These are phyloP conservation scores for Eristalinus aeneus DNA, from an alignment of 2,888 invertebrate genomes.

Conservation along the genomic window DNA sequence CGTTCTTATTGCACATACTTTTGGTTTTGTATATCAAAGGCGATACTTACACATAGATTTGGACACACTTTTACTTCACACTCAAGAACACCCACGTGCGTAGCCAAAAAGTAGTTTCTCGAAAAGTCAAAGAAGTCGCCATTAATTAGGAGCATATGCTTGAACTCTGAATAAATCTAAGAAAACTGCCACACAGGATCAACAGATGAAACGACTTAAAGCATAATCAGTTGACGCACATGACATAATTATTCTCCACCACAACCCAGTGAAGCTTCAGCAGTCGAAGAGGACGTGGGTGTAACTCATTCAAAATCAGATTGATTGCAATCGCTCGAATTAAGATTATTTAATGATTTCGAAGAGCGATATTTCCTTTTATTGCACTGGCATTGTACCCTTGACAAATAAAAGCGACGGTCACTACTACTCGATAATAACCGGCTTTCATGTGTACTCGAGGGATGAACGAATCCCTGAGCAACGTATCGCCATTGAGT, in stretches of 20 bases:
- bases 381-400: not conserved
- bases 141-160: not conserved
- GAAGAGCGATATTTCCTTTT: not conserved
- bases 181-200: not conserved
- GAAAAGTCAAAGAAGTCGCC: not conserved
- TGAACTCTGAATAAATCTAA: not conserved
- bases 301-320: not conserved
- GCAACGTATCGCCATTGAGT: constrained; percentile 33
- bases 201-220: not conserved
- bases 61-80: not conserved
- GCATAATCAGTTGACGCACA: not conserved
- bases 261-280: not conserved
- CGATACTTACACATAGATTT: not conserved
- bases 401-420: not conserved
- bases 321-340: not conserved
- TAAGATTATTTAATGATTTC: not conserved
- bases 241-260: not conserved
- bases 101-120: not conserved
- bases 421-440: constrained; percentile 23
- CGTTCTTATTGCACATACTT: too few species aligned
- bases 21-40: not conserved
- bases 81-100: not conserved
- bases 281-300: too few species aligned
- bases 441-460: constrained; percentile 17
- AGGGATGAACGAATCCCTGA: constrained; percentile 29